phyloP scores from a whole-genome alignment of 2,888 invertebrate genomes.

The Orthosia incerta region DNA sequence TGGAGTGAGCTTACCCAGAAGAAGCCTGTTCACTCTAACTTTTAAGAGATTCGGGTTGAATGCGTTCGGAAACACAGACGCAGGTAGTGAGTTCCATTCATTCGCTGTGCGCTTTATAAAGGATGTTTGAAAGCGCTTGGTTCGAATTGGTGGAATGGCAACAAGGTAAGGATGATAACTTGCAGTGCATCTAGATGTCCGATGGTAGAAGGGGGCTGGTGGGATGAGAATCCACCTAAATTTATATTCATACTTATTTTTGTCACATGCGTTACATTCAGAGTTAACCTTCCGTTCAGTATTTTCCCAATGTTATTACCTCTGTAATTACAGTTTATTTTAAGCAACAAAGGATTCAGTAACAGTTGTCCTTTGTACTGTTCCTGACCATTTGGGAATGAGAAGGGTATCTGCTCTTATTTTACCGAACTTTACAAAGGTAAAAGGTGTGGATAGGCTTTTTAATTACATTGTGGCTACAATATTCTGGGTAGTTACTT shows the following conservation, averaged over 20 bases:
- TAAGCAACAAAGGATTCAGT: slow-evolving; percentile 54
- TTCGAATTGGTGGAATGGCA: no score
- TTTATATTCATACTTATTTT: neutral
- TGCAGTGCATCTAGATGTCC: no score
- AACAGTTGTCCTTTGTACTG: slow-evolving; percentile 44
- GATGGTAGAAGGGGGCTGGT: no score
- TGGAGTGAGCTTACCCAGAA: no score
- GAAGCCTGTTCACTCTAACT: no score
- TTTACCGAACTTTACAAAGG: slow-evolving; percentile 26
- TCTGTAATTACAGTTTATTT: slow-evolving; percentile 56
- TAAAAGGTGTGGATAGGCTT: slow-evolving; percentile 22
- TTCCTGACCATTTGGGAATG: slow-evolving; percentile 45
- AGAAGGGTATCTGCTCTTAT: slow-evolving; percentile 46
- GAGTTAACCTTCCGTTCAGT: slow-evolving; percentile 11
- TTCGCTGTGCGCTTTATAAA: no score
- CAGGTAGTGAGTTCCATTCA: no score
- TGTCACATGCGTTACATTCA: neutral
- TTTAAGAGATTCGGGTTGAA: no score
- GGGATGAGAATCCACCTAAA: no score
- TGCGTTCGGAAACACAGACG: no score
- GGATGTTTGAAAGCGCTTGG: no score
- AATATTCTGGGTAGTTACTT: slow-evolving; percentile 2
- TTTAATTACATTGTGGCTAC: slow-evolving; percentile 38
- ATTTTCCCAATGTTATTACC: neutral
- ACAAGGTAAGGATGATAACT: no score